Conservation (phyloP, 2,888 invertebrate species). For the Rugalucina vietnamica region DNA sequence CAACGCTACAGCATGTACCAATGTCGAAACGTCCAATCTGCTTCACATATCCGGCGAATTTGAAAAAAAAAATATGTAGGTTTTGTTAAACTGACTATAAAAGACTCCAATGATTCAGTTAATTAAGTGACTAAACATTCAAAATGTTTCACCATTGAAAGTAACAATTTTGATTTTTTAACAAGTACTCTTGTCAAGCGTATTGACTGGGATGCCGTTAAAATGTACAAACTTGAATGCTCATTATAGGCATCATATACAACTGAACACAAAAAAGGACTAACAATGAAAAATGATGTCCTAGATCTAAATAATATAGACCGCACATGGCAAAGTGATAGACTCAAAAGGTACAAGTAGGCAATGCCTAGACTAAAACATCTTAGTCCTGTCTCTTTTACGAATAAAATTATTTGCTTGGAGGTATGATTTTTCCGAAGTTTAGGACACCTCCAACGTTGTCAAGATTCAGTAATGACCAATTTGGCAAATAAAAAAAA, state of each 20-base stretch:
- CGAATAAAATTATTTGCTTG: not conserved
- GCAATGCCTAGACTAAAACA: too few species aligned
- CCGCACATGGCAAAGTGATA: not conserved
- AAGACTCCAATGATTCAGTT: not conserved
- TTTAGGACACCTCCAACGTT: not conserved
- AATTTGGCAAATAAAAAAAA: not conserved
- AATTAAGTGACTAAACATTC: conserved; percentile 2
- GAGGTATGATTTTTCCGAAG: not conserved
- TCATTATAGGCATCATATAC: not conserved
- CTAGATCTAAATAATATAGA: not conserved
- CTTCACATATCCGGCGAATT: not conserved
- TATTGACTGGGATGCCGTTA: not conserved
- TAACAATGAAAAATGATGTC: too few species aligned
- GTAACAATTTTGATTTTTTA: not conserved
- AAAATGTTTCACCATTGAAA: not conserved
- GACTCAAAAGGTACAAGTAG: not conserved
- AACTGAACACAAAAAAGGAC: too few species aligned
- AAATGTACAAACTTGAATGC: not conserved
- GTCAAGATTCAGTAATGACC: not conserved
- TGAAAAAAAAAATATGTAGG: not conserved
- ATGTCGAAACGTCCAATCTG: not conserved
- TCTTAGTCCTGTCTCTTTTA: too few species aligned
- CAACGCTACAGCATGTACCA: not conserved
- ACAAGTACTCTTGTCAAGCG: not conserved
- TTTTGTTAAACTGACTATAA: not conserved